Conservation (phyloP, 92 coral and sea anemone genomes). For the Siderastrea siderea region DNA sequence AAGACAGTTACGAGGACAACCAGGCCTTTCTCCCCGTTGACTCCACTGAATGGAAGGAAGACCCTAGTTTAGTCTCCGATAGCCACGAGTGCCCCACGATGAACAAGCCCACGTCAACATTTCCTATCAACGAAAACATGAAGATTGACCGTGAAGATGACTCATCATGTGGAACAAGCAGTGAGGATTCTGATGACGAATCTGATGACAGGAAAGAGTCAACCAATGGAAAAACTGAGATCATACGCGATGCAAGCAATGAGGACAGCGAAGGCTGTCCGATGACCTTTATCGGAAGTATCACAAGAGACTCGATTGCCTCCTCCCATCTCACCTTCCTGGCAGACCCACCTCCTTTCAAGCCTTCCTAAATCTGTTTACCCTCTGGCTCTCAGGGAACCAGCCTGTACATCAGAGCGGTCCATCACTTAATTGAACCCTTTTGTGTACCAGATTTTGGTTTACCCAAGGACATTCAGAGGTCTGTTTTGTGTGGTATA, state of each 20-base stretch:
- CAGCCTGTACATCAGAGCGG: conserved; percentile 60
- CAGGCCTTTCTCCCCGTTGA: background rate
- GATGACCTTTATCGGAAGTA: background rate
- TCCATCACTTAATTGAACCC: conserved; percentile 48
- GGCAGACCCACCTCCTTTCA: conserved; percentile 8
- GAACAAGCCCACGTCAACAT: background rate
- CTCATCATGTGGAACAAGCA: no score
- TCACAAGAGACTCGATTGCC: background rate
- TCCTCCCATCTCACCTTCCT: conserved; percentile 20
- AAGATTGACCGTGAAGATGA: background rate
- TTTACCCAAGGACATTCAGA: conserved; percentile 44
- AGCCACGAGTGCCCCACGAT: background rate
- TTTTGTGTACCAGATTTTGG: conserved; percentile 49
- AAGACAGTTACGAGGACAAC: background rate
- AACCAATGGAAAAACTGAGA: background rate
- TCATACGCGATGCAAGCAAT: background rate
- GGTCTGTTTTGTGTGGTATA: conserved; percentile 61
- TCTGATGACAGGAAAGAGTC: background rate
- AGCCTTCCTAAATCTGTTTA: conserved; percentile 9
- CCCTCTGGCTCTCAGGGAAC: conserved; percentile 61
- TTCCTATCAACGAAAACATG: background rate
- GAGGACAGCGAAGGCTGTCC: background rate
- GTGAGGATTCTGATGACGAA: background rate
- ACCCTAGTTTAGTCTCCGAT: background rate
- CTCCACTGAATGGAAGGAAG: background rate